Evolutionary conservation across 2,888 invertebrate genomes (phyloP).

Genomic region (Drosophila nr. perissopoda): DNA sequence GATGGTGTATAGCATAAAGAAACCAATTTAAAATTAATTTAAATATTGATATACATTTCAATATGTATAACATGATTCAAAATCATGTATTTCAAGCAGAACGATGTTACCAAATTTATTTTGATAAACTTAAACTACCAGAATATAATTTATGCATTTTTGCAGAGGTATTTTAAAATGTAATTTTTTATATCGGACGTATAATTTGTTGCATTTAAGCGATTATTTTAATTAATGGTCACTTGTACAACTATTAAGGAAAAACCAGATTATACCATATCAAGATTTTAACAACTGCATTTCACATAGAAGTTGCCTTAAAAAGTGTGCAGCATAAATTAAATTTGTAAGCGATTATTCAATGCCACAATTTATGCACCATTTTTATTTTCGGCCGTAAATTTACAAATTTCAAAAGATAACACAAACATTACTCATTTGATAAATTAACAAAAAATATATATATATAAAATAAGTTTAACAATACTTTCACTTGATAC

Average conservation of each 20-base stretch:
- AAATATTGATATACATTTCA: neutral
- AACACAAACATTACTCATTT: neutral
- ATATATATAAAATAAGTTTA: neutral
- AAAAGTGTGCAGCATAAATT: neutral
- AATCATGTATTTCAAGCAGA: neutral
- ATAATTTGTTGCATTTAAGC: neutral
- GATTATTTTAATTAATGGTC: neutral
- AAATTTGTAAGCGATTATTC: neutral
- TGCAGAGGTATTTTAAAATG: neutral
- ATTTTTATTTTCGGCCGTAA: neutral
- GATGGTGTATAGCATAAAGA: neutral
- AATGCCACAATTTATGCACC: neutral
- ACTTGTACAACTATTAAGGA: neutral
- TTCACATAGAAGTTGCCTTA: neutral
- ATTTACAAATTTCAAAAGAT: neutral
- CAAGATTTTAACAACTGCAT: neutral
- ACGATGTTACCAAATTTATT: neutral
- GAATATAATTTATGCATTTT: neutral
- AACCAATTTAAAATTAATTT: too few relatives aligned
- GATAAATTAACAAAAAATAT: neutral
- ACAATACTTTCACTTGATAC: conserved; percentile 2
- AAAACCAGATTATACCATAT: neutral
- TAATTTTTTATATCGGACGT: neutral
- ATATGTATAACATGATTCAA: neutral
- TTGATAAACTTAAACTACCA: neutral